Evolutionary conservation across 35 echinoderm and acorn worm species (phyloP).

Genomic region (Ophioderma brevispina): DNA sequence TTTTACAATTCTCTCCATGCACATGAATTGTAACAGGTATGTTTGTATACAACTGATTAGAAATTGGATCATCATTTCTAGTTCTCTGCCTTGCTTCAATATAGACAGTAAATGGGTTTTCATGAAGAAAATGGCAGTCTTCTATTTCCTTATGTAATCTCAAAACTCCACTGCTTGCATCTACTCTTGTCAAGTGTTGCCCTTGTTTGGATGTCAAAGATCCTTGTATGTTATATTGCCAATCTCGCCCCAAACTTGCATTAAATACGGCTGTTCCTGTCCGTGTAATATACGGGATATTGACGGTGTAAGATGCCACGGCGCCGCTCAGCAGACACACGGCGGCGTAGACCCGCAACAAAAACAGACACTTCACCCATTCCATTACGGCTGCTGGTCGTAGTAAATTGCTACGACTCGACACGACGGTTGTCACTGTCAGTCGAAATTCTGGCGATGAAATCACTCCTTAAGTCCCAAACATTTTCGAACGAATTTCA

Average conservation of each 20-base stretch:
- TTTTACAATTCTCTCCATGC: conserved; percentile 78
- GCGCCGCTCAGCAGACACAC: conserved; percentile 32
- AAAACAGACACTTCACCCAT: background rate
- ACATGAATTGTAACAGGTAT: conserved; percentile 71
- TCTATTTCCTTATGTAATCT: conserved; percentile 58
- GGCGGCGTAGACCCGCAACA: conserved; percentile 7
- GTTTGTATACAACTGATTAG: conserved; percentile 27
- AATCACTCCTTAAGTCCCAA: no score
- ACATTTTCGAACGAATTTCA: background rate
- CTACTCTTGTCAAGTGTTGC: conserved; percentile 56
- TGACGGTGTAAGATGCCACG: conserved; percentile 35
- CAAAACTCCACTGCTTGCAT: conserved; percentile 56
- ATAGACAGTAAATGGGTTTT: conserved; percentile 82
- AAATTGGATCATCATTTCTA: conserved; percentile 30
- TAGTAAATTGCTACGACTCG: no score
- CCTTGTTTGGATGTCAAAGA: conserved; percentile 59
- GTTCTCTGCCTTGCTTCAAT: conserved; percentile 78
- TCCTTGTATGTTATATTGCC: conserved; percentile 57
- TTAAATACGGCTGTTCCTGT: conserved; percentile 39
- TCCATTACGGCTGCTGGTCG: background rate
- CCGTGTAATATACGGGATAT: conserved; percentile 38
- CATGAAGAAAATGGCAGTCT: conserved; percentile 68
- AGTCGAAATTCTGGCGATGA: no score
- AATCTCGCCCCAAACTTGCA: conserved; percentile 34
- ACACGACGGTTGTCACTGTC: background rate